A percentile compares a stretch with the other conserved stretches of the same genome.
These are phyloP conservation scores for Silvanus unidentatus DNA, from an alignment of 2,888 invertebrate species.

Conservation along the genomic window DNA sequence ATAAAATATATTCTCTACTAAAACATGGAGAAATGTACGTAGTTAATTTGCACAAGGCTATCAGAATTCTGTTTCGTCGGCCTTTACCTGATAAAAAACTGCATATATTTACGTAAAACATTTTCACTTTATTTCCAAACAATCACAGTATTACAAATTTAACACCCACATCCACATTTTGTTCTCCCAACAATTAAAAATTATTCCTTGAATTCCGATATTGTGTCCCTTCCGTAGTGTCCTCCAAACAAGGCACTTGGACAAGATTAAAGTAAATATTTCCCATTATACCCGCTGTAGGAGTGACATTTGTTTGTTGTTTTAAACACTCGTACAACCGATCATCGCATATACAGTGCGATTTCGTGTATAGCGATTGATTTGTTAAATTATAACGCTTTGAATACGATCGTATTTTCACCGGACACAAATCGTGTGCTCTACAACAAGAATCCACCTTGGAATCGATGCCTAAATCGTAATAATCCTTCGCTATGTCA, in stretches of 20 bases:
- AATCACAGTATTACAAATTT: no score
- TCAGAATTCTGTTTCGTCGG: no score
- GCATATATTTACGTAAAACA: no score
- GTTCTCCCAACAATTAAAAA: slow-evolving; percentile 17
- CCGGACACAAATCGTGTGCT: slow-evolving; percentile 84
- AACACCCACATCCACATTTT: no score
- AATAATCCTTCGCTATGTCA: slow-evolving; percentile 76
- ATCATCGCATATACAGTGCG: slow-evolving; percentile 84
- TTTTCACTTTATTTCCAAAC: no score
- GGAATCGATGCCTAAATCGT: slow-evolving; percentile 72
- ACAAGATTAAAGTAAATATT: slow-evolving; percentile 81
- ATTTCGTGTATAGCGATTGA: slow-evolving; percentile 79
- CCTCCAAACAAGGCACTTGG: slow-evolving; percentile 67
- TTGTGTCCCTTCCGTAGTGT: slow-evolving; percentile 37
- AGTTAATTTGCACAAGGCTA: no score
- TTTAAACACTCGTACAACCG: slow-evolving; percentile 74
- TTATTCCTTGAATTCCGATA: slow-evolving; percentile 26
- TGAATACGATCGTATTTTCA: slow-evolving; percentile 65
- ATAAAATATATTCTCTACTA: no score
- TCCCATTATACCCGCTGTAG: slow-evolving; percentile 70
- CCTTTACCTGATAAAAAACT: no score
- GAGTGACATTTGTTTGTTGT: slow-evolving; percentile 52
- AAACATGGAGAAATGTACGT: no score
- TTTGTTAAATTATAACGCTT: slow-evolving; percentile 77
- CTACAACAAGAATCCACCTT: slow-evolving; percentile 80